Percentiles rank a stretch among this genome's conserved stretches.
Evolutionary conservation across 2,113 vertebrate genomes (phyloP).

Genomic region (Nothobranchius kuhntae): DNA sequence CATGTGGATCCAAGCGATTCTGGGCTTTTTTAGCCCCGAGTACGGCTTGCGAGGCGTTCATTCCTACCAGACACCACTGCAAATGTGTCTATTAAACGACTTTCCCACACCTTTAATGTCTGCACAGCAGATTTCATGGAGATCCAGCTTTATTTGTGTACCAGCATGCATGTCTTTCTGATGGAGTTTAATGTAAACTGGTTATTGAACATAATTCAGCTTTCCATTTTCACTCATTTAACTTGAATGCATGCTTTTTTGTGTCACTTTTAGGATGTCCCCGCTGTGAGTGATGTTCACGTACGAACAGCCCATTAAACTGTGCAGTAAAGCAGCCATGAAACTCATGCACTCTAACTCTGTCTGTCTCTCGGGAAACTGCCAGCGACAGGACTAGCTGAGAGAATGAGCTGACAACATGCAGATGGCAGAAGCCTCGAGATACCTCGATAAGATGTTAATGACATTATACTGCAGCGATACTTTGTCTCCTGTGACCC

Average conservation of each 20-base stretch:
- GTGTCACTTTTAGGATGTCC: slow-evolving; percentile 4
- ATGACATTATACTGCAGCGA: slow-evolving; percentile 69
- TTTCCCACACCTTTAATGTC: no score
- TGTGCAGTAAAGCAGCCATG: slow-evolving; percentile 9
- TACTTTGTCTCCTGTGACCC: slow-evolving; percentile 62
- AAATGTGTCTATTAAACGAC: no score
- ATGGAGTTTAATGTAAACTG: not conserved
- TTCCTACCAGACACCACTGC: no score
- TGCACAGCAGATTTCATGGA: no score
- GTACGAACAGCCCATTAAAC: slow-evolving; percentile 8
- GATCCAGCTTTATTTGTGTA: not conserved
- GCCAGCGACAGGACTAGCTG: slow-evolving; percentile 30
- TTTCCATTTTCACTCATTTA: not conserved
- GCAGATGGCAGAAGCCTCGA: slow-evolving; percentile 46
- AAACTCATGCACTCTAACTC: not conserved
- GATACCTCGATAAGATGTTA: slow-evolving; percentile 72
- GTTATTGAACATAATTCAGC: not conserved
- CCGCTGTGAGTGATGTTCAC: not conserved
- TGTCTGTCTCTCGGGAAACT: slow-evolving; percentile 18
- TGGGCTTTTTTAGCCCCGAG: no score
- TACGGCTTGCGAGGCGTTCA: no score
- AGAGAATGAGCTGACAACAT: slow-evolving; percentile 41
- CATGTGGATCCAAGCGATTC: no score
- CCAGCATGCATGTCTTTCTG: not conserved
- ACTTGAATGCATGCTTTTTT: not conserved